phyloP scores from a whole-genome alignment of 30 jellyfish, hydroid and myxozoan species.

The Euphysa ruthae region DNA sequence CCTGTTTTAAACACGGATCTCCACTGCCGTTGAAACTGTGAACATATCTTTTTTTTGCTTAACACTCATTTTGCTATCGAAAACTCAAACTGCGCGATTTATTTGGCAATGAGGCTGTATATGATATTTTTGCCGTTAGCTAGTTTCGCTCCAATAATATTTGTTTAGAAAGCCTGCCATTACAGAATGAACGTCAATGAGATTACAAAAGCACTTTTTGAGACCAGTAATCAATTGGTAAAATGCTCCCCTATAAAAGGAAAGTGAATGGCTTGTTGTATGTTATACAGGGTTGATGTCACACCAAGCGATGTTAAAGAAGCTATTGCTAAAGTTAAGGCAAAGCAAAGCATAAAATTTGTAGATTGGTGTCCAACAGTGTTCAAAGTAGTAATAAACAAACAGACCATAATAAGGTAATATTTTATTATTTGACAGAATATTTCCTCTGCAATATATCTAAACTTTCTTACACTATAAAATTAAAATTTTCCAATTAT shows the following conservation, averaged over 20 bases:
- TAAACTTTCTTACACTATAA: too few species aligned
- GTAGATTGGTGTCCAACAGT: constrained; percentile 95
- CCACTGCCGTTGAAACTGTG: too few species aligned
- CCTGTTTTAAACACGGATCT: too few species aligned
- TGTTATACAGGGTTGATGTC: constrained; percentile 88
- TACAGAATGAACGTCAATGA: too few species aligned
- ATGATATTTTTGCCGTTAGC: constrained; percentile 94
- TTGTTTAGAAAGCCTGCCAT: constrained; percentile 81
- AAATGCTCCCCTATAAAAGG: constrained; percentile 76
- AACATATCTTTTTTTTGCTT: too few species aligned
- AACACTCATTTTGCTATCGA: too few species aligned
- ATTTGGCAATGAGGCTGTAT: too few species aligned
- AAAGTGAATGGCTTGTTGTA: constrained; percentile 87
- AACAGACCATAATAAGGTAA: constrained; percentile 69
- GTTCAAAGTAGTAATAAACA: constrained; percentile 76
- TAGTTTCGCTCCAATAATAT: constrained; percentile 85
- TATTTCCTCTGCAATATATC: too few species aligned
- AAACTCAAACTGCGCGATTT: too few species aligned
- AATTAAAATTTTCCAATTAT: too few species aligned
- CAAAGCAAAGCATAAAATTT: constrained; percentile 52
- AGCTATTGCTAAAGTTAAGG: constrained; percentile 63
- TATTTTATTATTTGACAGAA: too few species aligned
- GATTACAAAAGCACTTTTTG: constrained; percentile 66
- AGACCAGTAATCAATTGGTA: constrained; percentile 68
- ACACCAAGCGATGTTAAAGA: constrained; percentile 89